phyloP scores from a whole-genome alignment of 1,140 invertebrate genomes.

The Daktulosphaira vitifoliae region DNA sequence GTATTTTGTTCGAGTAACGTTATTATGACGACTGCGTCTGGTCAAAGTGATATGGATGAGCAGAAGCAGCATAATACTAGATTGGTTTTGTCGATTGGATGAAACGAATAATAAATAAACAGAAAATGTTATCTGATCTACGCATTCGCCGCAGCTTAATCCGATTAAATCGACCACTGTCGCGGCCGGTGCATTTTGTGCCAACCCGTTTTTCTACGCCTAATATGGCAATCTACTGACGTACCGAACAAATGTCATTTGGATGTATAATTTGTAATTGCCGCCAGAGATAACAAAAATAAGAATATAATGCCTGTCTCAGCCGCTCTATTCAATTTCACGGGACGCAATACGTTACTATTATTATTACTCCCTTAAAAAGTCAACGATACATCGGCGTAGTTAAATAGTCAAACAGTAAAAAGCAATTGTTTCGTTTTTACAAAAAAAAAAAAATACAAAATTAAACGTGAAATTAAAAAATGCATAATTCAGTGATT shows the following conservation, averaged over 20 bases:
- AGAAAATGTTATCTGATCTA: conserved; percentile 29
- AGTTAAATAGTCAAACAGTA: too few relatives aligned
- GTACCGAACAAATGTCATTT: conserved; percentile 17
- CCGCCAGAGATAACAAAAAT: not conserved
- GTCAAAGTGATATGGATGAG: too few relatives aligned
- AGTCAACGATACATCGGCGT: too few relatives aligned
- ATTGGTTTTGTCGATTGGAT: conserved; percentile 17
- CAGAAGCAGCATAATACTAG: not conserved
- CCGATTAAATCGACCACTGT: conserved; percentile 15
- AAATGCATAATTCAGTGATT: too few relatives aligned
- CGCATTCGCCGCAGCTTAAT: not conserved
- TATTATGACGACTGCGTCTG: too few relatives aligned
- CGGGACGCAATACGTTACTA: too few relatives aligned
- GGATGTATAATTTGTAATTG: conserved; percentile 18
- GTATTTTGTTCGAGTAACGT: too few relatives aligned
- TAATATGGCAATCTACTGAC: conserved; percentile 7
- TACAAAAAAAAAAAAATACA: too few relatives aligned
- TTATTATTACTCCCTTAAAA: too few relatives aligned
- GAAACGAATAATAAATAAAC: conserved; percentile 29
- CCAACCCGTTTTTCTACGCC: conserved; percentile 9
- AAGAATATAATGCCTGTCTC: conserved; percentile 15
- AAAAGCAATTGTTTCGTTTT: too few relatives aligned
- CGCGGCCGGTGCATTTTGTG: conserved; percentile 7
- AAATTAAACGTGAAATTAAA: too few relatives aligned
- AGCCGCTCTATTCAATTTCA: too few relatives aligned